These are phyloP conservation scores for Pyralis farinalis DNA, from an alignment of 2,888 invertebrate genomes.

Conservation along the genomic window DNA sequence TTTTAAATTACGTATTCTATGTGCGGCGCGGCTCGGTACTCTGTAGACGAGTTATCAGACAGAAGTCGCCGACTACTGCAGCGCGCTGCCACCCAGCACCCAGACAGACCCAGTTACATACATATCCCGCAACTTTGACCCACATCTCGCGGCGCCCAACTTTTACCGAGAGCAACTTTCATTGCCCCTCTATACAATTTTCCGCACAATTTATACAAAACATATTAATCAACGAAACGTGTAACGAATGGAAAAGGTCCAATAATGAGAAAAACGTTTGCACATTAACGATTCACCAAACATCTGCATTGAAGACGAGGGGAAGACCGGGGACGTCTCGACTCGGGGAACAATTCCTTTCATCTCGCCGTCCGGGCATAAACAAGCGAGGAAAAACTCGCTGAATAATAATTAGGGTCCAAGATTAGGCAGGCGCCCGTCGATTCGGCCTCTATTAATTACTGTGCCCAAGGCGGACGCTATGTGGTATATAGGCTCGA, in stretches of 20 bases:
- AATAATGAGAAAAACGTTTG: constrained; percentile 16
- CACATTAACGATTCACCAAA: constrained; percentile 19
- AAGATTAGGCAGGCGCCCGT: constrained; percentile 17
- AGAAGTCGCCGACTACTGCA: constrained; percentile 18
- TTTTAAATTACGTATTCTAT: constrained; percentile 33
- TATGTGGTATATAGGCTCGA: constrained; percentile 58
- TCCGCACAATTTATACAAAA: neutral
- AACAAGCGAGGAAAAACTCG: constrained; percentile 46
- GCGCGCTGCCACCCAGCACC: constrained; percentile 10
- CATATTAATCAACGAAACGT: neutral
- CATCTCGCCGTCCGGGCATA: constrained; percentile 34
- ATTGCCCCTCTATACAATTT: neutral
- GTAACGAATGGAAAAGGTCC: neutral
- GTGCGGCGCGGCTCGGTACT: constrained; percentile 19
- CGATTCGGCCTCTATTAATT: constrained; percentile 60
- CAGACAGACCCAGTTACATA: constrained; percentile 50
- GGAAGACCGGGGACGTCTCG: constrained; percentile 28
- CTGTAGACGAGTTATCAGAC: constrained; percentile 23
- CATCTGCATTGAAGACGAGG: constrained; percentile 16
- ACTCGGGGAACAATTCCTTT: constrained; percentile 37
- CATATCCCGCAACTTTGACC: constrained; percentile 62
- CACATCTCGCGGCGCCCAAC: constrained; percentile 48
- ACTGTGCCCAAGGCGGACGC: constrained; percentile 47
- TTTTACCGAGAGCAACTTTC: constrained; percentile 47
- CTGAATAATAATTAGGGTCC: constrained; percentile 42